Conservation (phyloP, 2,888 invertebrate species). For the Zaprionus obscuricornis region DNA sequence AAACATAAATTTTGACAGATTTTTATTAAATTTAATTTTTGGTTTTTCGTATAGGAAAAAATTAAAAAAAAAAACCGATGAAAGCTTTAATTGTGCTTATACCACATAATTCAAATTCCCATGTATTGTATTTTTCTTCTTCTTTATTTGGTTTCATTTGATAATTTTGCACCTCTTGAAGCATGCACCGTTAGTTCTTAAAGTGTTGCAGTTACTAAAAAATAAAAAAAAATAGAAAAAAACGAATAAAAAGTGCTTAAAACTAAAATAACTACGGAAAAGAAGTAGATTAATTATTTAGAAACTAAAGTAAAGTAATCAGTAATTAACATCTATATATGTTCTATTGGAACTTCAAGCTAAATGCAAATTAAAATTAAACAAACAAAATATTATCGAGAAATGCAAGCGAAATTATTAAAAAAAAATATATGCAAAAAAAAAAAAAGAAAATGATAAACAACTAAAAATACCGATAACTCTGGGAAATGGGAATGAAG, state of each 20-base stretch:
- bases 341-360: too few species aligned
- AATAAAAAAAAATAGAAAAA: constrained; percentile 5
- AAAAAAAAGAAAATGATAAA: constrained; percentile 15
- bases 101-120: too few species aligned
- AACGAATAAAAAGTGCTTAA: constrained; percentile 10
- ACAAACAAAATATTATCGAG: neutral
- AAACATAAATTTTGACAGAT: too few species aligned
- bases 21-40: too few species aligned
- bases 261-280: neutral
- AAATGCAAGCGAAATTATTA: constrained; percentile 32
- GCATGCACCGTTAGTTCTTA: constrained; percentile 49
- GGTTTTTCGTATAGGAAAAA: too few species aligned
- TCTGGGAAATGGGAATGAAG: constrained; percentile 5
- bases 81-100: too few species aligned
- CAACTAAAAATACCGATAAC: neutral
- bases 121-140: too few species aligned
- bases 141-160: constrained; percentile 26
- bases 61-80: too few species aligned
- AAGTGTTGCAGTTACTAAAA: constrained; percentile 50
- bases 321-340: too few species aligned
- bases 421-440: constrained; percentile 47
- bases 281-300: neutral
- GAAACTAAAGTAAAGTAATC: neutral
- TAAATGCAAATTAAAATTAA: constrained; percentile 16
- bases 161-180: constrained; percentile 46